Evolutionary conservation across 2,797 vertebrate species (phyloP).

Genomic region (Halcyon smyrnensis): DNA sequence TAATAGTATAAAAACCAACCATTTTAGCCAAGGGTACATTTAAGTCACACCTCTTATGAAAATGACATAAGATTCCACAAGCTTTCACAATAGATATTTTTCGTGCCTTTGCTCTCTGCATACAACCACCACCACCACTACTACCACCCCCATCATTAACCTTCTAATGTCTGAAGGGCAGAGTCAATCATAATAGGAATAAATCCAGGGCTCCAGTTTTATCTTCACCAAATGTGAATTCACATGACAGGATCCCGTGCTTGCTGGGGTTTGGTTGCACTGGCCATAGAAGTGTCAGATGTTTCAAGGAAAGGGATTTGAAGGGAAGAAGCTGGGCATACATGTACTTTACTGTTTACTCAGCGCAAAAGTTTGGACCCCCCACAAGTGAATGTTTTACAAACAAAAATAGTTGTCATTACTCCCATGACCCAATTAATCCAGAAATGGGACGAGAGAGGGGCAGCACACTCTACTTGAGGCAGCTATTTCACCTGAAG

Average conservation of each 20-base stretch:
- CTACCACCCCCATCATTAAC: background rate
- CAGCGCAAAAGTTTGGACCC: background rate
- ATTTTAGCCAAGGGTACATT: background rate
- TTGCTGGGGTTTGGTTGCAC: background rate
- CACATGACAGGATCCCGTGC: background rate
- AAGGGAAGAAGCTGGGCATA: background rate
- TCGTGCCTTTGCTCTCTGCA: background rate
- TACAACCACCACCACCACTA: too few relatives aligned
- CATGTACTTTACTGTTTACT: background rate
- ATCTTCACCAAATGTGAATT: accelerated
- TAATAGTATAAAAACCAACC: background rate
- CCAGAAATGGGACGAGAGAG: background rate
- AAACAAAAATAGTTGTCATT: background rate
- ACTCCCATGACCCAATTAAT: background rate
- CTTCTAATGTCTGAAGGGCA: background rate
- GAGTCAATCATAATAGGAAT: background rate
- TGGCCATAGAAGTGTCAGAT: background rate
- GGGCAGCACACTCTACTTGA: accelerated
- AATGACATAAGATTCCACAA: background rate
- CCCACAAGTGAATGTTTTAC: background rate
- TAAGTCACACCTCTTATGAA: background rate
- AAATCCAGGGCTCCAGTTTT: background rate
- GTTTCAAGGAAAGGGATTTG: background rate
- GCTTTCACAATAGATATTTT: background rate
- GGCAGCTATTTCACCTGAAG: background rate